A percentile compares a stretch with the other conserved stretches of the same genome.
phyloP scores from a whole-genome alignment of 2,888 invertebrate genomes.

The Drosophila monieri region DNA sequence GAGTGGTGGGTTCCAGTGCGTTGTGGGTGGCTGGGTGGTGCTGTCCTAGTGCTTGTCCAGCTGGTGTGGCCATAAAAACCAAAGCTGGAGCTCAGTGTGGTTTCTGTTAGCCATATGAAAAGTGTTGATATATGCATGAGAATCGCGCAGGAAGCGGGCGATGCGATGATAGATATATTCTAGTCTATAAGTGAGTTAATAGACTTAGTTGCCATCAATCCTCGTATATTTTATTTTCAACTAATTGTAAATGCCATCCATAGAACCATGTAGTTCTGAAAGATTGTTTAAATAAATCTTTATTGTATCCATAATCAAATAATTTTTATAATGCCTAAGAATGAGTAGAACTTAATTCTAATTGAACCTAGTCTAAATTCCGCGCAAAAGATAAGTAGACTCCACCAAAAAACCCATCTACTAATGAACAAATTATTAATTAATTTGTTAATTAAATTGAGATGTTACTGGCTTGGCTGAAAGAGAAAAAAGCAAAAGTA shows the following conservation, averaged over 20 bases:
- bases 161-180: slow-evolving; percentile 19
- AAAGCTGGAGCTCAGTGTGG: slow-evolving; percentile 50
- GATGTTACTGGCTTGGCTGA: slow-evolving; percentile 44
- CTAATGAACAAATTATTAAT: slow-evolving; percentile 73
- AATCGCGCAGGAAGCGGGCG: slow-evolving; percentile 1
- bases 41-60: slow-evolving; percentile 45
- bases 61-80: slow-evolving; percentile 71
- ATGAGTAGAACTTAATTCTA: neutral
- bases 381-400: neutral
- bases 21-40: neutral
- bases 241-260: slow-evolving; percentile 3
- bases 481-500: slow-evolving; percentile 36
- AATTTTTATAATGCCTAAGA: too few relatives aligned
- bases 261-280: too few relatives aligned
- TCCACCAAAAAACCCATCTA: slow-evolving; percentile 30
- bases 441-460: slow-evolving; percentile 75
- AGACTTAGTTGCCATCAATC: slow-evolving; percentile 7
- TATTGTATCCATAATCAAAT: too few relatives aligned
- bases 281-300: too few relatives aligned
- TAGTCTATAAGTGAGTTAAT: slow-evolving; percentile 31
- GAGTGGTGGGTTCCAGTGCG: neutral
- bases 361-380: neutral
- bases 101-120: slow-evolving; percentile 55
- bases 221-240: slow-evolving; percentile 13
- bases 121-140: slow-evolving; percentile 68